phyloP scores from a whole-genome alignment of 1,140 invertebrate species.

The Zophobas atratus region DNA sequence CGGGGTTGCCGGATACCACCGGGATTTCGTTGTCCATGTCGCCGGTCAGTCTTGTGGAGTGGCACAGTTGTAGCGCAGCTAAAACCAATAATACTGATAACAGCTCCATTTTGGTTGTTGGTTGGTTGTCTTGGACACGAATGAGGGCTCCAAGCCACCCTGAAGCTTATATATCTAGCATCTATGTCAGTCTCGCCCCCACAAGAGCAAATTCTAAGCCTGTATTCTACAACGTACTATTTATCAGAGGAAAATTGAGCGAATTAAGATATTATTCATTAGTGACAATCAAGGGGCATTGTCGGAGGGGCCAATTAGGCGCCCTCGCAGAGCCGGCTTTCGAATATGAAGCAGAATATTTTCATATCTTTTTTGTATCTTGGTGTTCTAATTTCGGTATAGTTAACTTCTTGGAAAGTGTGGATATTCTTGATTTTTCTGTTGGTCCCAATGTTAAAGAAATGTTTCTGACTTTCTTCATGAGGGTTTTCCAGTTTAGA shows the following conservation, averaged over 20 bases:
- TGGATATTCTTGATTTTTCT: too few relatives aligned
- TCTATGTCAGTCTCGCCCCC: slow-evolving; percentile 19
- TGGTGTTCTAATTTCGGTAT: too few relatives aligned
- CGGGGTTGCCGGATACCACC: slow-evolving; percentile 10
- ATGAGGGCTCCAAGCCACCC: slow-evolving; percentile 23
- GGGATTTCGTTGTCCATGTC: slow-evolving; percentile 60
- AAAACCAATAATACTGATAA: slow-evolving; percentile 59
- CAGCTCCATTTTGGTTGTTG: slow-evolving; percentile 21
- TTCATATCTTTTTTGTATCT: too few relatives aligned
- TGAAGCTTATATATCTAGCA: slow-evolving; percentile 5
- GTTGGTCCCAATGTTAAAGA: too few relatives aligned
- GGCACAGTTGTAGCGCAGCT: slow-evolving; percentile 51
- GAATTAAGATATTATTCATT: slow-evolving; percentile 39
- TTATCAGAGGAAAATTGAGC: slow-evolving; percentile 33
- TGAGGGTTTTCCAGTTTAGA: too few relatives aligned
- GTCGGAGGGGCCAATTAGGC: slow-evolving; percentile 28
- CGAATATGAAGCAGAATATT: neutral
- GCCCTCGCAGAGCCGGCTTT: slow-evolving; percentile 17
- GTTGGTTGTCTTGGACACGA: slow-evolving; percentile 8
- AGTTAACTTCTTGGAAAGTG: too few relatives aligned
- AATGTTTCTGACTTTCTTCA: too few relatives aligned
- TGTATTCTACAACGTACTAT: slow-evolving; percentile 32
- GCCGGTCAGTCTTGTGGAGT: slow-evolving; percentile 53
- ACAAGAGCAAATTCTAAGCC: neutral
- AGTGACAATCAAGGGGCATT: slow-evolving; percentile 21